phyloP scores from a whole-genome alignment of 64 coral and sea anemone genomes.

The Porites australiensis region DNA sequence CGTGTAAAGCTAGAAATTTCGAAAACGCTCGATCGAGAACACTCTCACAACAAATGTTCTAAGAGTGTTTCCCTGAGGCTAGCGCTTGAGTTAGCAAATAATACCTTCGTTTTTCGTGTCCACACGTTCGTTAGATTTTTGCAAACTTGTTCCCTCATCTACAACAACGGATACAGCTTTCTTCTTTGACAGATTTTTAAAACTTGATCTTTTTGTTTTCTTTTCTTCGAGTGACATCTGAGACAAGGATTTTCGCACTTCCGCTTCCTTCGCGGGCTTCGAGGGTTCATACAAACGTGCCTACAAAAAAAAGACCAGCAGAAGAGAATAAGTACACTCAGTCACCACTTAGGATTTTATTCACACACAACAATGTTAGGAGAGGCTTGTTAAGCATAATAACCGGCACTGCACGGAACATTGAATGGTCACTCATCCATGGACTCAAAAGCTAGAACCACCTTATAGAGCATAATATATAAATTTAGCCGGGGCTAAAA shows the following conservation, averaged over 20 bases:
- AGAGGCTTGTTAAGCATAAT: background rate
- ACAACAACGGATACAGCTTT: background rate
- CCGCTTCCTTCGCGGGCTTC: slow-evolving; percentile 30
- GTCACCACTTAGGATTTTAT: background rate
- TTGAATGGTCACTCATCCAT: background rate
- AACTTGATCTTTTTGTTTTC: slow-evolving; percentile 38
- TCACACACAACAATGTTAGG: background rate
- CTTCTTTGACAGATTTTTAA: background rate
- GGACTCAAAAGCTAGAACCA: no score
- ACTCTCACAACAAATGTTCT: no score
- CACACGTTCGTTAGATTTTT: background rate
- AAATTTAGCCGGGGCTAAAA: no score
- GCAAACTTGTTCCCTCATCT: background rate
- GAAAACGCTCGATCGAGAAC: no score
- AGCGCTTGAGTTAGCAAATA: no score
- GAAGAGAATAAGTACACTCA: background rate
- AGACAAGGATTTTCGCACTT: slow-evolving; percentile 46
- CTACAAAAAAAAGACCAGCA: slow-evolving; percentile 7
- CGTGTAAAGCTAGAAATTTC: no score
- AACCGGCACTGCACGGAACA: no score
- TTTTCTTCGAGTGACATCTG: slow-evolving; percentile 68
- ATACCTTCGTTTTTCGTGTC: background rate
- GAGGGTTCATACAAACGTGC: slow-evolving; percentile 52
- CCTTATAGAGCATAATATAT: no score
- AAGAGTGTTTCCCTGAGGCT: no score